Conservation (phyloP, 2,888 invertebrate species). For the Itoplectis maculator region DNA sequence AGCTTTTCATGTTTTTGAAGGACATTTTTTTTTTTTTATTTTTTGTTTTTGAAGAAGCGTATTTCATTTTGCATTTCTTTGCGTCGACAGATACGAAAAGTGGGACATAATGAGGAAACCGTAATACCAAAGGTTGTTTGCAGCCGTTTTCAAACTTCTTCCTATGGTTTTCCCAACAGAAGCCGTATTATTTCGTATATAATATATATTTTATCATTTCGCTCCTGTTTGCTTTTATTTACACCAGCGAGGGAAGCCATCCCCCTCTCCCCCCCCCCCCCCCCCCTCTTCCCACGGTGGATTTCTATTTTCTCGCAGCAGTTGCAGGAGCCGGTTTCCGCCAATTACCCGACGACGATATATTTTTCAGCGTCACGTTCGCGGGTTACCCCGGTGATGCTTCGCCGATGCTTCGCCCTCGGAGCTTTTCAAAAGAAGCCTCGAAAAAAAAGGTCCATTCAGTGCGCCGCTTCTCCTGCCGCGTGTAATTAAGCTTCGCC, state of each 20-base stretch:
- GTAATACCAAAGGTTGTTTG: too few species aligned
- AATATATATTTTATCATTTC: not conserved
- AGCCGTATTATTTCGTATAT: not conserved
- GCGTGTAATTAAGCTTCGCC: conserved; percentile 65
- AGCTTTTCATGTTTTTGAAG: too few species aligned
- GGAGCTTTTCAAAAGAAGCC: conserved; percentile 45
- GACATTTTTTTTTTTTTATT: too few species aligned
- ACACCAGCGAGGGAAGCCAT: too few species aligned
- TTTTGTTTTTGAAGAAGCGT: too few species aligned
- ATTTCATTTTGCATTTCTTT: too few species aligned
- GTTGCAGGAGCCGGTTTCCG: conserved; percentile 50
- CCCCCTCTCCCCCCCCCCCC: too few species aligned
- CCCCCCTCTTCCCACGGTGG: not conserved
- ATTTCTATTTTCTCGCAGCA: conserved; percentile 7
- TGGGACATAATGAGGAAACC: too few species aligned
- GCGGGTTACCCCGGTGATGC: conserved; percentile 38
- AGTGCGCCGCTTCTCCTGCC: conserved; percentile 41
- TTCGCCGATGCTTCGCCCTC: conserved; percentile 39
- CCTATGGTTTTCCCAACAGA: conserved; percentile 17
- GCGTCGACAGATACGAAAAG: too few species aligned
- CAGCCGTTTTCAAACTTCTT: not conserved
- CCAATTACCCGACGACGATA: conserved; percentile 55
- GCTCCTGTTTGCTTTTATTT: not conserved
- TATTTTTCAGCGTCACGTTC: conserved; percentile 40
- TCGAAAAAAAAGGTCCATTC: conserved; percentile 50